These are phyloP conservation scores for Dynastes tityus DNA, from an alignment of 2,888 invertebrate species.

Conservation along the genomic window DNA sequence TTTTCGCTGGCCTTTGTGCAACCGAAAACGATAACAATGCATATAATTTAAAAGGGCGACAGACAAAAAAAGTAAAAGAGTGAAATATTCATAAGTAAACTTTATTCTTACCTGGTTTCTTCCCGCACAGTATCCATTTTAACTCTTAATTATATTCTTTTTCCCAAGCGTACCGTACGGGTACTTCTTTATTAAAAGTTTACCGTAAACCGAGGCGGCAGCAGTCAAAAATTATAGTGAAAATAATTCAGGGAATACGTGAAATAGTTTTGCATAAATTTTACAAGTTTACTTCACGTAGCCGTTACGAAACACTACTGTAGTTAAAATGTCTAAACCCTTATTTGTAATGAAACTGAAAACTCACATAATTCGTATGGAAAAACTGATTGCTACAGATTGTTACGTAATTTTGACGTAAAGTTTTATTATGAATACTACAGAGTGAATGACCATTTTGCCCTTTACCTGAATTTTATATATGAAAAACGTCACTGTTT, in stretches of 20 bases:
- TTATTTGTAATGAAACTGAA: slow-evolving; percentile 13
- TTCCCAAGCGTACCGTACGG: slow-evolving; percentile 53
- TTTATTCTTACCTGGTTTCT: slow-evolving; percentile 59
- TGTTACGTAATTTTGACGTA: background rate
- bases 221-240: slow-evolving; percentile 41
- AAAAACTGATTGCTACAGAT: background rate
- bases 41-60: slow-evolving; percentile 6
- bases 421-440: slow-evolving; percentile 7
- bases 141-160: slow-evolving; percentile 65
- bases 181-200: slow-evolving; percentile 64
- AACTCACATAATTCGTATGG: slow-evolving; percentile 7
- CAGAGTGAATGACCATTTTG: slow-evolving; percentile 24
- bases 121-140: slow-evolving; percentile 67
- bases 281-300: slow-evolving; percentile 5
- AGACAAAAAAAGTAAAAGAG: slow-evolving; percentile 21
- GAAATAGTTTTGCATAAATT: slow-evolving; percentile 40
- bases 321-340: slow-evolving; percentile 23
- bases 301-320: background rate
- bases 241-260: slow-evolving; percentile 42
- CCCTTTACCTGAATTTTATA: slow-evolving; percentile 22
- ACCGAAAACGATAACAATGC: background rate
- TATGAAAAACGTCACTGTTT: slow-evolving; percentile 25
- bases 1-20: background rate
- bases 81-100: slow-evolving; percentile 43
- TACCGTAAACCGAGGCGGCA: slow-evolving; percentile 53